Conservation (phyloP, 2,888 invertebrate species). For the Keiferia lycopersicella region DNA sequence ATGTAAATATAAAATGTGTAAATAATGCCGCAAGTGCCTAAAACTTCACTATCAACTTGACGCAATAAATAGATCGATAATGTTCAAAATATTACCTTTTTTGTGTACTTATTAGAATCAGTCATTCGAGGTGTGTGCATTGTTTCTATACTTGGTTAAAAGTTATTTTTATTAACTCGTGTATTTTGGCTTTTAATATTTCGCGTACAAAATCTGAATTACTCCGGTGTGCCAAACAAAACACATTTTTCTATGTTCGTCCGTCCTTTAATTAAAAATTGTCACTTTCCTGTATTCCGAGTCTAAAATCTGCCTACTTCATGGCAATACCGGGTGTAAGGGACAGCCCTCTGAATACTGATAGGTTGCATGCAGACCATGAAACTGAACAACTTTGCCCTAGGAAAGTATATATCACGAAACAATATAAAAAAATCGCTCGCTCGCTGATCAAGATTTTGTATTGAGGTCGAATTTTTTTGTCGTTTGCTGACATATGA, state of each 20-base stretch:
- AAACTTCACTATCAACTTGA: slow-evolving; percentile 36
- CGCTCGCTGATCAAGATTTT: no score
- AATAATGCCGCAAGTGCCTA: slow-evolving; percentile 51
- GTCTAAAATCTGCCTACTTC: no score
- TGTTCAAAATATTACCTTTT: not conserved
- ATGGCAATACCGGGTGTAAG: not conserved
- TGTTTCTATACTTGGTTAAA: not conserved
- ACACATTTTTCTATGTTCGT: slow-evolving; percentile 12
- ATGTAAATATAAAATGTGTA: slow-evolving; percentile 35
- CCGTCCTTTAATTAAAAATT: slow-evolving; percentile 11
- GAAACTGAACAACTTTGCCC: no score
- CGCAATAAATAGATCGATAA: slow-evolving; percentile 26
- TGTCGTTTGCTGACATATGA: no score
- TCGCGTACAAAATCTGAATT: not conserved
- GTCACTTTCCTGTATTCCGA: not conserved
- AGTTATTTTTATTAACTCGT: not conserved
- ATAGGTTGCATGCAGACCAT: no score
- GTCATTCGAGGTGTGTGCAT: not conserved
- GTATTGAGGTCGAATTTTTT: no score
- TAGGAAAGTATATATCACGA: no score
- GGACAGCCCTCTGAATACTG: no score
- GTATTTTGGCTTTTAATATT: not conserved
- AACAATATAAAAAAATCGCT: no score
- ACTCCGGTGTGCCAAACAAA: slow-evolving; percentile 43
- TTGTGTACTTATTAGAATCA: slow-evolving; percentile 2